Evolutionary conservation across 2,113 vertebrate genomes (phyloP).

Genomic region (Solea solea): DNA sequence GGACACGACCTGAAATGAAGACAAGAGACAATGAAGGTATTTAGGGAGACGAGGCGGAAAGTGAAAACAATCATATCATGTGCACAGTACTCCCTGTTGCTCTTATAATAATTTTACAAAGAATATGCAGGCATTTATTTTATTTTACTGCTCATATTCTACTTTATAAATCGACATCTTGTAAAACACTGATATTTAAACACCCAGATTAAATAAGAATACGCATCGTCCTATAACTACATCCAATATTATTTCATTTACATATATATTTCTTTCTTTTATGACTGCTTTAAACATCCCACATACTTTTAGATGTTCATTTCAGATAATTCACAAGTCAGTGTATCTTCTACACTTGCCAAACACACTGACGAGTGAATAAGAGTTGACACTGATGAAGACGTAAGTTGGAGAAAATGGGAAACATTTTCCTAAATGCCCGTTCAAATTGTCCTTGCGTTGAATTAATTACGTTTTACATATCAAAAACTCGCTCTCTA

Average conservation of each 20-base stretch:
- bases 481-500: slow-evolving; percentile 8
- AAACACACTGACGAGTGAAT: no score
- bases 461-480: slow-evolving; percentile 4
- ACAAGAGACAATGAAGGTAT: slow-evolving; percentile 1
- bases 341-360: no score
- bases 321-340: no score
- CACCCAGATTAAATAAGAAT: background rate
- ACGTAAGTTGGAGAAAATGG: no score
- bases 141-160: background rate
- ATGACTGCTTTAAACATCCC: no score
- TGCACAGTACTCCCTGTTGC: background rate
- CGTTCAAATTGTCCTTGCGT: background rate
- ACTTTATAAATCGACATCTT: background rate
- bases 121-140: background rate
- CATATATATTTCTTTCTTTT: no score
- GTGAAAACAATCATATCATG: no score
- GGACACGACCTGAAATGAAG: slow-evolving; percentile 22
- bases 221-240: background rate
- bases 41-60: slow-evolving; percentile 9
- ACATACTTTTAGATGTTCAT: no score
- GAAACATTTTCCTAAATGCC: no score
- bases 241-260: no score
- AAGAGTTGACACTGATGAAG: no score
- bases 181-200: background rate
- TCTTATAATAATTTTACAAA: background rate